These are phyloP conservation scores for Formica aserva DNA, from an alignment of 2,888 invertebrate species.

Conservation along the genomic window DNA sequence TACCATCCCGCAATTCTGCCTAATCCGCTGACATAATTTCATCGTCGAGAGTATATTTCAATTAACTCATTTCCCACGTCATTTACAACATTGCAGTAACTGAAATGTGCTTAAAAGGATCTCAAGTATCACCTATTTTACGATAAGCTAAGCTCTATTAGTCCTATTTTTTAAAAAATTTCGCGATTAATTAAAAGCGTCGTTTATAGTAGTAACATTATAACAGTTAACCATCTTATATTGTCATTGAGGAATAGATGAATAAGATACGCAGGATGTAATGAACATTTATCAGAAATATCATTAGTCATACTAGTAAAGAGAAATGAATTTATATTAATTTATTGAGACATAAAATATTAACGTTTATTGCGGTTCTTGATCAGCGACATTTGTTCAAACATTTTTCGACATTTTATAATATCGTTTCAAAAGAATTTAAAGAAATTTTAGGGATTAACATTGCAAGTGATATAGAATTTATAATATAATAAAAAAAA, in stretches of 20 bases:
- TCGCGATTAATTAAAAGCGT: background rate
- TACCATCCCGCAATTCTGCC: background rate
- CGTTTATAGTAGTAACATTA: background rate
- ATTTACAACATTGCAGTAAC: background rate
- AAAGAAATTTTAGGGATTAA: background rate
- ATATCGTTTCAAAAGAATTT: background rate
- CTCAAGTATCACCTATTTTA: background rate
- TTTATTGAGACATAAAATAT: background rate
- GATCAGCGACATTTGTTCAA: constrained; percentile 8
- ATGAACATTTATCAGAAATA: background rate
- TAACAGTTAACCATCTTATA: background rate
- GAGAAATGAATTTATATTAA: background rate
- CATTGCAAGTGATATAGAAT: constrained; percentile 12
- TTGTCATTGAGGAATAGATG: background rate
- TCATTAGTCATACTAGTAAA: background rate
- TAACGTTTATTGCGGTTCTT: background rate
- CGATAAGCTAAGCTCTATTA: background rate
- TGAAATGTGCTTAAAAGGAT: background rate
- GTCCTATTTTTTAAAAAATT: background rate
- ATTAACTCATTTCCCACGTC: background rate
- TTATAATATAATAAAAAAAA: constrained; percentile 11
- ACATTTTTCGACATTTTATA: background rate
- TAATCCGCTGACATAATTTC: constrained; percentile 36
- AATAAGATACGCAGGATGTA: background rate
- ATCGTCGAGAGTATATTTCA: background rate